Evolutionary conservation across 2,888 invertebrate genomes (phyloP), one percentile per base, ranked within the genome.

Genomic region (Ophion obscuratus): DNA sequence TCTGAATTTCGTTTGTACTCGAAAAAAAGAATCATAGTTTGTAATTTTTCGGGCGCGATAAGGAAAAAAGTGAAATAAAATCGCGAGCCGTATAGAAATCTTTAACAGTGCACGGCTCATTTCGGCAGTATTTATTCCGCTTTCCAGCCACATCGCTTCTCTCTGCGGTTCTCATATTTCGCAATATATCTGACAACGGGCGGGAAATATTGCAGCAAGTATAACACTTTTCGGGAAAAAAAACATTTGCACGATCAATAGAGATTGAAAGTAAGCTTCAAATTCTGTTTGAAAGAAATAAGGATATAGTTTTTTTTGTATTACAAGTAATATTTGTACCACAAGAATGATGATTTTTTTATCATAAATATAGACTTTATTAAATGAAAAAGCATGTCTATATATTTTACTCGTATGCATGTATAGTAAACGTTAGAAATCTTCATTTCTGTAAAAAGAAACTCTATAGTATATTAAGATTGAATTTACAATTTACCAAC

Each of bases 1-100:
- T 81, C 81, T 40, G 57, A 78, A 86, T 36, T 77, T 67, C 67
- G 80, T 83, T 83, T 86, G 70, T 81, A 85, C 77, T 67, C 57
- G 71, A 75, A 27, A 17, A 59, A 61, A 73, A 64, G 14, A 73
- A 27, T 40, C 67, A 31, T 57, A 75, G 75, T 79, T 81, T 81
- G 81, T 85, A 81, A 81, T 82, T 85, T 61, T 4, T 66, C 68
- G 81, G 62, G 74, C 47, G 84, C 36, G 66, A 62, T 27, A 47
- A 40, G 31, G 31, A 31, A 31, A 27, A 2, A 44, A 17, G 57
- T 31, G 66, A 66, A 73, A 73, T 53, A 36, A 36, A 62, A 77
- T 78, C 68, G 81, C 74, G 66, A 64, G 78, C 53, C 53, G 68
- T 81, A 84, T 78, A 67, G 53, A 62, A 67, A 83, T 78, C 47